These are phyloP conservation scores for Marronus borbonicus DNA, from an alignment of 2,888 invertebrate species.

Conservation along the genomic window DNA sequence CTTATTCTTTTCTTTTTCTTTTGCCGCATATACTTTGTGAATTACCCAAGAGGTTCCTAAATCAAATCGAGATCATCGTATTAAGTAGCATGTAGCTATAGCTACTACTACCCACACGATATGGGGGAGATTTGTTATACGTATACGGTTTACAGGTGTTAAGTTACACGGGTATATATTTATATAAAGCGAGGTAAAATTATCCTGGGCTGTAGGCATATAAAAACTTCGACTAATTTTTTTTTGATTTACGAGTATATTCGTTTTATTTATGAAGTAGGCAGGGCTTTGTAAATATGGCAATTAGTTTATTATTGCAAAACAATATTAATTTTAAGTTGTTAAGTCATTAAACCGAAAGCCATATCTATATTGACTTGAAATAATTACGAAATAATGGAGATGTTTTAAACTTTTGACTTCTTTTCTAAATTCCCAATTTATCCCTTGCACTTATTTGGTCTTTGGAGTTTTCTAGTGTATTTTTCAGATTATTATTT, in stretches of 20 bases:
- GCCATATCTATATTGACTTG: no score
- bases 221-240: constrained; percentile 1
- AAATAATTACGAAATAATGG: no score
- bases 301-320: neutral
- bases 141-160: constrained; percentile 40
- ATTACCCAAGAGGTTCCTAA: constrained; percentile 2
- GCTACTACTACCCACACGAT: neutral
- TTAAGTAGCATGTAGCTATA: no score
- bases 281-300: neutral
- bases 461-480: no score
- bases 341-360: no score
- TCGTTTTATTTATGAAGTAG: constrained; percentile 32
- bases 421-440: no score
- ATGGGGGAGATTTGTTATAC: neutral
- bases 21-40: no score
- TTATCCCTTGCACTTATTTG: no score
- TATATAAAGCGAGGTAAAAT: constrained; percentile 28
- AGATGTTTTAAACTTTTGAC: no score
- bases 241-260: constrained; percentile 36
- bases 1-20: constrained; percentile 2
- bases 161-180: constrained; percentile 43
- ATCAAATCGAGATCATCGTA: neutral
- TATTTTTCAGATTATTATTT: no score
- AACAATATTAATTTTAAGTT: no score
- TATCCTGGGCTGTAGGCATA: neutral